A percentile compares a stretch with the other conserved stretches of the same genome.
Conservation (phyloP, 2,113 vertebrate species). For the Cyanoderma ruficeps region DNA sequence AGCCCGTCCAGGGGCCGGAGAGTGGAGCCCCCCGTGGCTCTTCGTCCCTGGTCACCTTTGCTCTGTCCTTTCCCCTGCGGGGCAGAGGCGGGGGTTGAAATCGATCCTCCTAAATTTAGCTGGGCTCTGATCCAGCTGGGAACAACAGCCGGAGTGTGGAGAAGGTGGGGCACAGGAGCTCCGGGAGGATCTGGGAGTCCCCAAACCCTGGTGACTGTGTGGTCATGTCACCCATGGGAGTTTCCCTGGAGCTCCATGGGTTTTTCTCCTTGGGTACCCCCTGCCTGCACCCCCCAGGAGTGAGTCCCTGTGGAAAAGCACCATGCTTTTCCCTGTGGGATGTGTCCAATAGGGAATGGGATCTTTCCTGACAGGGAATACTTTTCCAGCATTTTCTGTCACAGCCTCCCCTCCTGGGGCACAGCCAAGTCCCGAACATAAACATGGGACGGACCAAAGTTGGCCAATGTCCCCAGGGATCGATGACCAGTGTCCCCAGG, state of each 20-base stretch:
- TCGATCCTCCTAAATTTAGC: conserved; percentile 65
- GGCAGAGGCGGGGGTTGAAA: conserved; percentile 17
- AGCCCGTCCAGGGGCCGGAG: fast-evolving
- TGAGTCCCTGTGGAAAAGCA: background rate
- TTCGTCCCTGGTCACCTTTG: background rate
- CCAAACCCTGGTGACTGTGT: background rate
- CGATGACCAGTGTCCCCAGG: background rate
- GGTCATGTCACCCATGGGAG: fast-evolving
- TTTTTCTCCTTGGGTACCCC: background rate
- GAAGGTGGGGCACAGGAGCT: background rate
- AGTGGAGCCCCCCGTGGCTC: background rate
- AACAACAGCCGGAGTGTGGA: background rate
- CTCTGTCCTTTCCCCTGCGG: background rate
- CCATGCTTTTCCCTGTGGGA: background rate
- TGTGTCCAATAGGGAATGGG: background rate
- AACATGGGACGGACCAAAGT: fast-evolving
- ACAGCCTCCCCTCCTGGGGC: background rate
- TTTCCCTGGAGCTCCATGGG: background rate
- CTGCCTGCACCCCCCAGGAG: fast-evolving
- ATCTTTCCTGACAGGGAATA: background rate
- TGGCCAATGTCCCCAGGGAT: background rate
- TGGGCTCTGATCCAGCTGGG: background rate
- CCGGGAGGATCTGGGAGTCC: background rate
- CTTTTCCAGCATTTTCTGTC: background rate
- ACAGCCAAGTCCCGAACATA: background rate